Percentiles rank a stretch among this genome's conserved stretches.
phyloP scores from a whole-genome alignment of 2,797 vertebrate genomes.

The Crenichthys baileyi region DNA sequence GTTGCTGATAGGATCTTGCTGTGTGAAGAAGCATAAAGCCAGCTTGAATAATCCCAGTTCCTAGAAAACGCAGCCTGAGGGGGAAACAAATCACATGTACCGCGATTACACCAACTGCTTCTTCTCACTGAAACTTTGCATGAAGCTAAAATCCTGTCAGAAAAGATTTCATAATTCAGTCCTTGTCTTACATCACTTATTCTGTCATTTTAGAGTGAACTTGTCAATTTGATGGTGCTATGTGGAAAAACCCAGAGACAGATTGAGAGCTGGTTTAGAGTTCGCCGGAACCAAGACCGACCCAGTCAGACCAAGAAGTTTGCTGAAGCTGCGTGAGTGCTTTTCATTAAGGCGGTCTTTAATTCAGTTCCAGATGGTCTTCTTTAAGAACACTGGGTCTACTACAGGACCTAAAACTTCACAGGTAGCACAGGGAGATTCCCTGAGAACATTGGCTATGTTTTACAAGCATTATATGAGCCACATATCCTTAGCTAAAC shows the following conservation, averaged over 20 bases:
- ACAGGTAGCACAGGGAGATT: background rate
- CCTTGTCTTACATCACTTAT: background rate
- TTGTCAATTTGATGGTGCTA: slow-evolving; percentile 74
- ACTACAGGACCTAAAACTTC: background rate
- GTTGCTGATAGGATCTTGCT: background rate
- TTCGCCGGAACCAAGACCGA: slow-evolving; percentile 85
- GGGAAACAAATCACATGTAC: background rate
- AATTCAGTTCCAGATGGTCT: background rate
- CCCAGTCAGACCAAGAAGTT: slow-evolving; percentile 89
- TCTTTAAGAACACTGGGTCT: background rate
- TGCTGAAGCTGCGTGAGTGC: slow-evolving; percentile 86
- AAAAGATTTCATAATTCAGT: background rate
- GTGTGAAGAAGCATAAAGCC: background rate
- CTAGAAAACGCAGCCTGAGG: background rate
- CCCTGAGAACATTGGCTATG: background rate
- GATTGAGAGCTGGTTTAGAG: slow-evolving; percentile 89
- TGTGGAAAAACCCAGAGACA: slow-evolving; percentile 83
- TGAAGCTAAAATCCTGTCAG: background rate
- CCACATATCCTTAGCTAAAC: no score
- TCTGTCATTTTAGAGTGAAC: slow-evolving; percentile 74
- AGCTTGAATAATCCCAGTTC: background rate
- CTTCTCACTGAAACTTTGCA: background rate
- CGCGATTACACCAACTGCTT: background rate
- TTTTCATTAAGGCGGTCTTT: background rate
- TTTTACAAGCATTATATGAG: no score